Base-by-base conservation (phyloP, 2,888 invertebrate species). In the Schrankia costaestrigalis region DNA sequence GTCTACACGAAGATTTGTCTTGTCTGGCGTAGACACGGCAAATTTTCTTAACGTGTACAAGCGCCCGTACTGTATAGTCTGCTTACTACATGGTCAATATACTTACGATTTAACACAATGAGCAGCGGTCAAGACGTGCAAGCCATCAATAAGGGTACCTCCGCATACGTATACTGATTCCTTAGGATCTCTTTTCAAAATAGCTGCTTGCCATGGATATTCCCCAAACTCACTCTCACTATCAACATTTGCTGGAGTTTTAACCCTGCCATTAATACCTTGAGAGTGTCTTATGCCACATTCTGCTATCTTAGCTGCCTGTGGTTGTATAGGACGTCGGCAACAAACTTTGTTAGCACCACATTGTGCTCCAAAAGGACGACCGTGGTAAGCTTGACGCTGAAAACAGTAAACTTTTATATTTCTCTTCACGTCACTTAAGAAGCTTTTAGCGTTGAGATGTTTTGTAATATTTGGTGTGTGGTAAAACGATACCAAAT, bases 91-190 rank as follows among this genome's bases (percentile, higher is more conserved):
- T n/a, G n/a, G n/a, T n/a, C n/a, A n/a, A n/a, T n/a, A 13, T 46
- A 89, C 92, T 91, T 90, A 95, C 91, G 95, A 94, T 89, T 96
- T 96, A 35, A 97, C 92, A 68, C 97, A 97, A 80, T 97, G 97
- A 46, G 97, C 97, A 7, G 97, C 97, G 2, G 97, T 97, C 51
- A 97, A 89, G 32, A 97, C 93, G 70, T 97, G 96, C 32, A 92
- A 90, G 12, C 91, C 89, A 66, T 96, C 96, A 53, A 97, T 94
- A 10, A 97, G 85, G 10, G 96, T 95, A 52, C 96, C 97, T 50
- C 97, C 97, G 66, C 97, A 97, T 12, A 95, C 95, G 64, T 97
- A 97, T n/a, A 97, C 94, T 44, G 96, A 96, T 76, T 97, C 97
- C 56, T 95, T 94, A 10, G 96, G 94, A 67, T 97, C 96, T 73